Evolutionary conservation across 2,888 invertebrate species (phyloP), one percentile per base, ranked within the genome.

Genomic region (Lithosia quadra): DNA sequence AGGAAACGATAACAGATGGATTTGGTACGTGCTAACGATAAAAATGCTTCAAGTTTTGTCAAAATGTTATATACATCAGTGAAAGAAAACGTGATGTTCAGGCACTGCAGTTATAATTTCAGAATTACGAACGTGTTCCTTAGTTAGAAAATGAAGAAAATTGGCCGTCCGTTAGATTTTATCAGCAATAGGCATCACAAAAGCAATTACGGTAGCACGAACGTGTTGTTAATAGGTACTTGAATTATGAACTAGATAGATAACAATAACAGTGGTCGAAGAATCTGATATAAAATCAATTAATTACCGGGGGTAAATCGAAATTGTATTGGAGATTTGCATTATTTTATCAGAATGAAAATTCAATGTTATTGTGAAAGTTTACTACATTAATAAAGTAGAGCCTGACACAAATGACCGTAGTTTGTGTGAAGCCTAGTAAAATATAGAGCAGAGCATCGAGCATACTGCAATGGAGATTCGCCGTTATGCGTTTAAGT

Each of bases 401-500:
- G 59, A 21, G 34, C 53, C 43, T 59, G 63, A 73, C 72, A 71
- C 76, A 78, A 81, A 78, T 78, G 75, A 79, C 71, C 75, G 76
- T 78, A 80, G 78, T 68, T 76, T 75, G 74, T 65, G 63, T 74
- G 78, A 87, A 84, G 85, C 87, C 78, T 86, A 84, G 82, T 84
- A 81, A 80, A 82, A 77, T 82, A 80, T 81, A 81, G 79, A 80
- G 78, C 77, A 81, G 79, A 84, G 81, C 79, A 80, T 72, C 81
- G 79, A 84, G 81, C 79, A 80, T 72, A 69, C 63, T 79, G 85
- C 83, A 85, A 84, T 78, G 79, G 77, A 82, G 83, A 83, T 84
- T 83, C 83, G 85, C 91, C 90, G 91, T 90, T 90, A 92, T 79
- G 77, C 76, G 84, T 86, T 84, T 85, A 87, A 85, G 86, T 91